These are phyloP conservation scores for Myotis lucifugus DNA, from an alignment of 2,113 vertebrate species.

Conservation along the genomic window DNA sequence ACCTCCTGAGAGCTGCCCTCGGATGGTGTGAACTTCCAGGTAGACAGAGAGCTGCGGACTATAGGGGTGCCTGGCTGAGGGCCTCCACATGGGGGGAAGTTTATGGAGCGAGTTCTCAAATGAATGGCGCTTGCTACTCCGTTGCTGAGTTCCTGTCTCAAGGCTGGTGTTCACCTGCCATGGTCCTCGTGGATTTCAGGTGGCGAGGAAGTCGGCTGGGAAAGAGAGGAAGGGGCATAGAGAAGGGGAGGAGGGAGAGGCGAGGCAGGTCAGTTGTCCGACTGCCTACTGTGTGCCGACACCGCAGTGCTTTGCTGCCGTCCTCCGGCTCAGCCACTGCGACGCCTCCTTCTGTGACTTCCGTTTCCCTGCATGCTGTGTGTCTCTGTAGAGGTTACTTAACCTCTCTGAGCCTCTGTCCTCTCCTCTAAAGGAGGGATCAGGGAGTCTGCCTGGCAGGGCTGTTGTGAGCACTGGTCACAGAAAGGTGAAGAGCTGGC, in stretches of 20 bases:
- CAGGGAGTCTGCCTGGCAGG: rapidly evolving
- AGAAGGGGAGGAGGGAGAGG: neutral
- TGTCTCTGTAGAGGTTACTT: too few relatives aligned
- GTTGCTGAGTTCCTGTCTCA: too few relatives aligned
- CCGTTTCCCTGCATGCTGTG: neutral
- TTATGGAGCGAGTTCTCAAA: neutral
- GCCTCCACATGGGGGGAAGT: neutral
- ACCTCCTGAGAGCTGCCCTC: neutral
- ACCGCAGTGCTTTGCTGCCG: rapidly evolving
- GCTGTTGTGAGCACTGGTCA: neutral
- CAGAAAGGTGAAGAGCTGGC: neutral
- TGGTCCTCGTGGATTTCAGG: rapidly evolving
- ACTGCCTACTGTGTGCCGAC: rapidly evolving
- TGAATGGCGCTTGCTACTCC: rapidly evolving
- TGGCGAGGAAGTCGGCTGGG: neutral
- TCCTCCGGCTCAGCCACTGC: neutral
- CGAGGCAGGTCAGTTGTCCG: rapidly evolving
- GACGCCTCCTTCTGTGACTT: neutral
- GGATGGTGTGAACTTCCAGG: neutral
- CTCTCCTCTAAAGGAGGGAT: neutral
- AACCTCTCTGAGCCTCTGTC: neutral
- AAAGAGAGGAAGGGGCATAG: rapidly evolving
- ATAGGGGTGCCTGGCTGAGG: neutral
- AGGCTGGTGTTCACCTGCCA: neutral
- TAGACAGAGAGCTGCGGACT: too few relatives aligned